These are phyloP conservation scores for Orius insidiosus DNA, from an alignment of 1,140 invertebrate genomes.

Conservation along the genomic window DNA sequence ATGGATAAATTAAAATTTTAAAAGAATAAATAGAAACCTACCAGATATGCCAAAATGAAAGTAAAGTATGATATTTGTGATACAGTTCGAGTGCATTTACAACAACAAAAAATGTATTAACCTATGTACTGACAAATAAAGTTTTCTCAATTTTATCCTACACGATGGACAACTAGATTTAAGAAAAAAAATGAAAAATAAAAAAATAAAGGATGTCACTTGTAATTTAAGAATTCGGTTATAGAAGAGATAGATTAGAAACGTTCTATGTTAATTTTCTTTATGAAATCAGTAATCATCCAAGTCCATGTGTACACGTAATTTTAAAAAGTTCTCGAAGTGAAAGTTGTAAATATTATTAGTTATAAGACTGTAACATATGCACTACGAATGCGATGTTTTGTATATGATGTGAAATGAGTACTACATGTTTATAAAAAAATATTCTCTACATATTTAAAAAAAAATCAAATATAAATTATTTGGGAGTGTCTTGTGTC, in stretches of 20 bases:
- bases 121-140: not conserved
- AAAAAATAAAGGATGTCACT: not conserved
- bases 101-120: not conserved
- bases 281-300: not conserved
- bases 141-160: too few species aligned
- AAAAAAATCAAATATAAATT: not conserved
- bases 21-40: slow-evolving; percentile 1
- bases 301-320: not conserved
- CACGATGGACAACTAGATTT: not conserved
- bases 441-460: slow-evolving; percentile 2
- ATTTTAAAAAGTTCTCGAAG: not conserved
- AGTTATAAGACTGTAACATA: slow-evolving; percentile 13
- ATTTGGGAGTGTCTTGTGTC: not conserved
- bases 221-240: not conserved
- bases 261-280: not conserved
- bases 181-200: not conserved
- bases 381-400: slow-evolving; percentile 4
- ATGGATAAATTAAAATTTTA: not conserved
- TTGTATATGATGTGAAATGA: slow-evolving; percentile 8
- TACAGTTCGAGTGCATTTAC: not conserved
- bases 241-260: slow-evolving; percentile 4
- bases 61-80: slow-evolving; percentile 1
- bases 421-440: slow-evolving; percentile 4
- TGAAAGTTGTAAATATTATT: slow-evolving; percentile 8
- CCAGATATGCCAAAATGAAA: slow-evolving; percentile 1